Evolutionary conservation across 2,888 invertebrate species (phyloP), one percentile per base, ranked within the genome.

Genomic region (Sabatieria punctata): DNA sequence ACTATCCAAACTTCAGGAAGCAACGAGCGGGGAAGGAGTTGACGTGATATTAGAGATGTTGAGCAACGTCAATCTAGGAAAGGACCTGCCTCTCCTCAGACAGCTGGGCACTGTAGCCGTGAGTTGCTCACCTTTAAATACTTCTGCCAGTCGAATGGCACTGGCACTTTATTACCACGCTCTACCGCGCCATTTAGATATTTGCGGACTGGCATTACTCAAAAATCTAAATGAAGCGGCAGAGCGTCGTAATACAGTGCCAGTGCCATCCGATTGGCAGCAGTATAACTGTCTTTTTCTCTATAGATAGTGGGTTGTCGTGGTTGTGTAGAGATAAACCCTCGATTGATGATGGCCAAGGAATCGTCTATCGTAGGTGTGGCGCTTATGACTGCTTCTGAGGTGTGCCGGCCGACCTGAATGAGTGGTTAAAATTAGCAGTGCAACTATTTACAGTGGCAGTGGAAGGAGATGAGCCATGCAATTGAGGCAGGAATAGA

Each of bases 1-100:
- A n/a, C n/a, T n/a, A n/a, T n/a, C n/a, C n/a, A 11, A 15, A 4
- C 18, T 24, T 13, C 15, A 41, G 41, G 41, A 41, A 46, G 60
- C 61, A 1, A 63, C 66, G 19, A 63, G 57, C 33, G 65, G 62
- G 18, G 57, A 57, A 50, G 72, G 72, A 1, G 68, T 73, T 48
- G 68, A 75, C 54, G 58, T 74, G 13, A 72, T 75, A 25, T 57
- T 75, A 24, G 75, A 75, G 60, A 75, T 74, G 71, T 59, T 74
- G 48, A 72, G 75, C 8, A 73, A 75, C 58, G 66, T 70, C 1
- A 75, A 75, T 54, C 61, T 75, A 37, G 67, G 66, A 26, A 64
- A 60, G 4, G 74, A 75, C 56, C 56, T 73, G 27, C 59, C 61
- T 25, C 54, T 74, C 18, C 55, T 72, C 43, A 50, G 51, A 1